A percentile compares a stretch with the other conserved stretches of the same genome.
phyloP scores from a whole-genome alignment of 2,113 vertebrate species.

The Channa maculata region DNA sequence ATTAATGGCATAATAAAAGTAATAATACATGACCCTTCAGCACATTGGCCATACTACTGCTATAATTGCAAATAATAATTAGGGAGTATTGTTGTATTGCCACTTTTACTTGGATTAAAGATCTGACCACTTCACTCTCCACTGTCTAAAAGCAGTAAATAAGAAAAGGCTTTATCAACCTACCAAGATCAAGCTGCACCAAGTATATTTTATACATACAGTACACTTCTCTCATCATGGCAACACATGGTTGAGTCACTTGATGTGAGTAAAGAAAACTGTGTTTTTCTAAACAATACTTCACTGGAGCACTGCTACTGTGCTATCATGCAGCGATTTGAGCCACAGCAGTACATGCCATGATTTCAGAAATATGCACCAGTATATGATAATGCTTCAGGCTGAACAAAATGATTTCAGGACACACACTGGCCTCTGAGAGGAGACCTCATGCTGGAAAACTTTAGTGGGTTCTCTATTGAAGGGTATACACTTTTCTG shows the following conservation, averaged over 20 bases:
- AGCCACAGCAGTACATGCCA: neutral
- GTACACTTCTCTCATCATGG: neutral
- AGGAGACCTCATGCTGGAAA: slow-evolving; percentile 59
- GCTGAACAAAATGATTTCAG: slow-evolving; percentile 17
- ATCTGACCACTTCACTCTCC: too few relatives aligned
- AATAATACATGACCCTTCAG: too few relatives aligned
- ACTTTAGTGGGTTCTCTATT: slow-evolving; percentile 53
- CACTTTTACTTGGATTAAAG: too few relatives aligned
- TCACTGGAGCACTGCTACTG: neutral
- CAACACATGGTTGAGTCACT: neutral
- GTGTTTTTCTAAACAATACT: neutral
- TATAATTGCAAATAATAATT: too few relatives aligned
- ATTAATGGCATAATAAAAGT: too few relatives aligned
- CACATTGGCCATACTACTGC: too few relatives aligned
- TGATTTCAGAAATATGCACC: neutral
- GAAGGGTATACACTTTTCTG: slow-evolving; percentile 55
- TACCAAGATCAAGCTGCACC: neutral
- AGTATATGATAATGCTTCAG: slow-evolving; percentile 12
- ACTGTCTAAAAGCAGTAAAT: too few relatives aligned
- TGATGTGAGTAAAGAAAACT: neutral
- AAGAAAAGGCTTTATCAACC: too few relatives aligned
- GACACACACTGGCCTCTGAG: slow-evolving; percentile 31
- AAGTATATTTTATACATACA: neutral
- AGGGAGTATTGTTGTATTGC: too few relatives aligned
- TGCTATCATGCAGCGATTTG: slow-evolving; percentile 12